A percentile compares a stretch with the other conserved stretches of the same genome.
phyloP scores from a whole-genome alignment of 2,113 vertebrate species.

The Xyrauchen texanus region DNA sequence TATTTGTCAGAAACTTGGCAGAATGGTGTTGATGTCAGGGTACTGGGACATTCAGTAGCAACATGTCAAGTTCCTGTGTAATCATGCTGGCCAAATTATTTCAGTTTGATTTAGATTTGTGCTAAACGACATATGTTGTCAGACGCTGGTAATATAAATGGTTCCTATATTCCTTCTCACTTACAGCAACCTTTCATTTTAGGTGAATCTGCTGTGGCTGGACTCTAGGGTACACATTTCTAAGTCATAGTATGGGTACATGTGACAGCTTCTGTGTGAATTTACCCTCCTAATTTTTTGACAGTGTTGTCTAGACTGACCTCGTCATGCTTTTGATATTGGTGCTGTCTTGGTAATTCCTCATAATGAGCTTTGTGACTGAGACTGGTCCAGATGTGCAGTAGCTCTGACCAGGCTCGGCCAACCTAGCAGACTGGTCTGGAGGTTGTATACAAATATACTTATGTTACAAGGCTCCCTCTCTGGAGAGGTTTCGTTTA shows the following conservation, averaged over 20 bases:
- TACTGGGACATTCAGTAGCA: too few relatives aligned
- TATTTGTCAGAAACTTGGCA: too few relatives aligned
- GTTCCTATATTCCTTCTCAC: neutral
- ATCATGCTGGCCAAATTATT: too few relatives aligned
- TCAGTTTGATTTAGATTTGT: too few relatives aligned
- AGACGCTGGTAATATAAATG: slow-evolving; percentile 9
- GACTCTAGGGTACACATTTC: neutral
- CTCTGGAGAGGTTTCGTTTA: slow-evolving; percentile 5
- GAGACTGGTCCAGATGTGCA: slow-evolving; percentile 65
- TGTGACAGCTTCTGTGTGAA: slow-evolving; percentile 6
- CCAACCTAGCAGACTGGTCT: slow-evolving; percentile 49
- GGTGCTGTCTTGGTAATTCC: slow-evolving; percentile 42
- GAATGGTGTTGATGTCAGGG: too few relatives aligned
- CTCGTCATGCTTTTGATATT: slow-evolving; percentile 26
- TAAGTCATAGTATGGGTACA: slow-evolving; percentile 10
- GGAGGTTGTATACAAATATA: slow-evolving; percentile 70
- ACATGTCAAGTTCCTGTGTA: too few relatives aligned
- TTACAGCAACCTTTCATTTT: slow-evolving; percentile 7
- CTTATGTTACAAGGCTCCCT: slow-evolving; percentile 62
- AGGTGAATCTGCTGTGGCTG: neutral
- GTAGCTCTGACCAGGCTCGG: slow-evolving; percentile 52
- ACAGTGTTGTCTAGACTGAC: slow-evolving; percentile 22
- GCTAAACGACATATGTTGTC: neutral
- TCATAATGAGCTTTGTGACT: slow-evolving; percentile 53
- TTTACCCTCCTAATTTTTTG: slow-evolving; percentile 4